These are phyloP conservation scores for Anolis carolinensis DNA, from an alignment of 2,113 vertebrate genomes.

Conservation along the genomic window DNA sequence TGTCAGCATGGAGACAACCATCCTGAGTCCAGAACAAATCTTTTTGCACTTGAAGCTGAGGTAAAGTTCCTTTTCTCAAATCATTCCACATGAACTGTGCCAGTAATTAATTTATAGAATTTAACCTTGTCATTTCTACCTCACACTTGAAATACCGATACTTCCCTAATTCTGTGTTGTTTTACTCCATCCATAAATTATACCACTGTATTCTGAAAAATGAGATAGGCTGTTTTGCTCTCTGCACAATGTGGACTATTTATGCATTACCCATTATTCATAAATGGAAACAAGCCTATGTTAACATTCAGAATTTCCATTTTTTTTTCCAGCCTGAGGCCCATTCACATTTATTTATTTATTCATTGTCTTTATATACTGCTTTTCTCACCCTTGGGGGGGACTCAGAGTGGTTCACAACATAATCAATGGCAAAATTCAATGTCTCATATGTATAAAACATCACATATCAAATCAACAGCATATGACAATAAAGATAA, in stretches of 20 bases:
- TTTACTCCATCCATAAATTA: slow-evolving; percentile 58
- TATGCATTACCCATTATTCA: no score
- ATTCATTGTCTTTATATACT: no score
- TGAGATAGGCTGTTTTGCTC: slow-evolving; percentile 39
- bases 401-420: no score
- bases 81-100: slow-evolving; percentile 24
- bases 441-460: no score
- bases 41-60: slow-evolving; percentile 56
- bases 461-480: no score
- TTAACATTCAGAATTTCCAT: not conserved
- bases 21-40: slow-evolving; percentile 59
- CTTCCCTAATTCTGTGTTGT: not conserved
- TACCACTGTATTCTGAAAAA: slow-evolving; percentile 44
- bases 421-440: no score
- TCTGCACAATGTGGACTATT: not conserved
- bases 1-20: slow-evolving; percentile 45
- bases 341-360: no score
- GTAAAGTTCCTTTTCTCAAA: not conserved
- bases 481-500: no score
- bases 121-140: slow-evolving; percentile 12
- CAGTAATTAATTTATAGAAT: slow-evolving; percentile 50
- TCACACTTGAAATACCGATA: slow-evolving; percentile 33
- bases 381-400: no score
- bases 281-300: no score
- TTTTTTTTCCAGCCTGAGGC: not conserved